Base-by-base conservation (phyloP, 2,797 vertebrate genomes). In the Gymnoscopelus microlampas region DNA sequence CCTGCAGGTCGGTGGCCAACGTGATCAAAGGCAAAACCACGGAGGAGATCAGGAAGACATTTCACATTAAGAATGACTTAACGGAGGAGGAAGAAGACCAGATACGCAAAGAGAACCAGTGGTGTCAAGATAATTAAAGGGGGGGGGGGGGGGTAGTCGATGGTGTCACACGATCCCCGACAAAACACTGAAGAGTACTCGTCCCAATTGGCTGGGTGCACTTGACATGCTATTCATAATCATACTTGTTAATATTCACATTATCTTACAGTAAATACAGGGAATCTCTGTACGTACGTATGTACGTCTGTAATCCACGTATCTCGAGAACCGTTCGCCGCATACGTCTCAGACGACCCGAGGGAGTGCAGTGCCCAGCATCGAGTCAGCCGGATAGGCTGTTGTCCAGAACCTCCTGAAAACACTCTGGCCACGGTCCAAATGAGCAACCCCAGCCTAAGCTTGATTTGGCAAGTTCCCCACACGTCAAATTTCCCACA, bases 1-100 rank as follows among this genome's bases (percentile, higher is more conserved):
- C 96, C 51, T 97, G 96, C 92, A 98, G 97, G 94, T 97, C 96
- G 12, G 96, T 98, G 84, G 96, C 96, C 80, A 98, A 97, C 90
- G 97, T 97, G 96, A 98, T 97, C 85, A 98, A 97, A 94, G 96
- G 96, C 70, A 99, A 99, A 93, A 99, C 98, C 88, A 97, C 97
- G 48, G 98, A 99, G 91, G 98, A 99, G 93, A 99, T 99, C 91
- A 95, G 97, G 83, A 99, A 99, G 94, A 99, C 98, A 10, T 99
- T 99, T 91, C 99, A 99, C 91, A 99, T 99, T 81, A 99, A 99
- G 94, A 99, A 99, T 82, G 98, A 99, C 89, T 99, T 99, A 82
- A 99, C 98, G 86, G 97, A 99, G 92, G 97, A 99, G 88, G 98
- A 99, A 60, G 97, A 99, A 91, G 97, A 97, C 93, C 98, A 99